Conservation (phyloP, 2,113 vertebrate genomes). For the Cariama cristata region DNA sequence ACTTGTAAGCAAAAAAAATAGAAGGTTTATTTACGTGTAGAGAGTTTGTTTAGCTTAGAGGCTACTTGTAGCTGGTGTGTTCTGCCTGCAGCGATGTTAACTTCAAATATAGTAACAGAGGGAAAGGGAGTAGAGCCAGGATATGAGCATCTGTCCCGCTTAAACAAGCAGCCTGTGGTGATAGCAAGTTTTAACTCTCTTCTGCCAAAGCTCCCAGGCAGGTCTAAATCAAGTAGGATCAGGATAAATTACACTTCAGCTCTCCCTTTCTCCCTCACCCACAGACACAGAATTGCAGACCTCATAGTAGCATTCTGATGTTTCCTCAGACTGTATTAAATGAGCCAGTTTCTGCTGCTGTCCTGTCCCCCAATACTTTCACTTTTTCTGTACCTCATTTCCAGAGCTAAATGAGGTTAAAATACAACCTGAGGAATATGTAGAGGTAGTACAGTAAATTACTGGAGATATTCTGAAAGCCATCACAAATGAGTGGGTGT, state of each 20-base stretch:
- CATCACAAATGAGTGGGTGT: background rate
- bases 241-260: background rate
- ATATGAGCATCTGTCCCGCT: background rate
- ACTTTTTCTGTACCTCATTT: background rate
- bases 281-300: background rate
- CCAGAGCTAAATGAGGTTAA: background rate
- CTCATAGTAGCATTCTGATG: background rate
- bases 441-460: background rate
- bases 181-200: background rate
- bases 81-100: background rate
- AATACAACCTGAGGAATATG: background rate
- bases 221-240: background rate
- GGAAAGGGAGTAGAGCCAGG: background rate
- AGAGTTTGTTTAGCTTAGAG: constrained; percentile 16
- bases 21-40: background rate
- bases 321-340: background rate
- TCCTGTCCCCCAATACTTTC: background rate
- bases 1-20: background rate
- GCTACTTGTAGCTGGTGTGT: background rate
- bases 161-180: background rate
- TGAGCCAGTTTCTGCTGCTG: background rate
- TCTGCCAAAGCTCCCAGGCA: background rate
- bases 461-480: background rate
- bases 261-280: background rate
- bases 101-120: background rate